Percentiles rank a stretch among this genome's conserved stretches.
Conservation (phyloP, 2,113 vertebrate genomes). For the Leptosomus discolor region DNA sequence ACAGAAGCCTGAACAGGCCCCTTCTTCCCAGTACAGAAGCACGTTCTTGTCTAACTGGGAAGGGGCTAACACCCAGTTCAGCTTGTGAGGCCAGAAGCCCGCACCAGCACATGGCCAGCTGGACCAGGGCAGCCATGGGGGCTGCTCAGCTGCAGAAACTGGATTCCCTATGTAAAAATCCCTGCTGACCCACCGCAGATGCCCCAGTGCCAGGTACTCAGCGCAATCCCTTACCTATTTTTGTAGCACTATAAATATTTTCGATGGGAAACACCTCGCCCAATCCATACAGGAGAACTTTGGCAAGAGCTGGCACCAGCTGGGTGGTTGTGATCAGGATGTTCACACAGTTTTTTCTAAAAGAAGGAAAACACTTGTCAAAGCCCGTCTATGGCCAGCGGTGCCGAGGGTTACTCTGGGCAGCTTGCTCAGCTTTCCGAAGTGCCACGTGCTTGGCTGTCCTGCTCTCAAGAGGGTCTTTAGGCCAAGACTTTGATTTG, state of each 20-base stretch:
- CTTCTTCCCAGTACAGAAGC: neutral
- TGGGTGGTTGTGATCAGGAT: constrained; percentile 97
- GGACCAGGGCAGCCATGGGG: rapidly evolving
- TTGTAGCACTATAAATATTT: constrained; percentile 99
- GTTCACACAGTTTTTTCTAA: constrained; percentile 94
- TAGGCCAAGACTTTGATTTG: neutral
- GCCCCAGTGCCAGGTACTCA: neutral
- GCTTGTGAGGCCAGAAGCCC: neutral
- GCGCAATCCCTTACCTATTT: constrained; percentile 84
- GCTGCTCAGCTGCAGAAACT: neutral
- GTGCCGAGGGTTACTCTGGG: neutral
- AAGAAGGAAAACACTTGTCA: constrained; percentile 18
- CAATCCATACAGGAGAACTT: constrained; percentile 94
- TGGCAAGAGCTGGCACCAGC: constrained; percentile 94
- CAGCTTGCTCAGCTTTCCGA: neutral
- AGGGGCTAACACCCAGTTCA: neutral
- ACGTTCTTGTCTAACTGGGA: neutral
- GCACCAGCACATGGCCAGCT: neutral
- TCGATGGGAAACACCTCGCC: constrained; percentile 96
- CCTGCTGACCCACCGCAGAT: neutral
- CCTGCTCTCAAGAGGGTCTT: neutral
- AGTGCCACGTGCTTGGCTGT: neutral
- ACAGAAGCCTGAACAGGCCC: neutral
- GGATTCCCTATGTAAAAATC: neutral
- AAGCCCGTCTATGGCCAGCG: neutral